Base-by-base conservation (phyloP, 2,888 invertebrate species). In the Graphium colonna region DNA sequence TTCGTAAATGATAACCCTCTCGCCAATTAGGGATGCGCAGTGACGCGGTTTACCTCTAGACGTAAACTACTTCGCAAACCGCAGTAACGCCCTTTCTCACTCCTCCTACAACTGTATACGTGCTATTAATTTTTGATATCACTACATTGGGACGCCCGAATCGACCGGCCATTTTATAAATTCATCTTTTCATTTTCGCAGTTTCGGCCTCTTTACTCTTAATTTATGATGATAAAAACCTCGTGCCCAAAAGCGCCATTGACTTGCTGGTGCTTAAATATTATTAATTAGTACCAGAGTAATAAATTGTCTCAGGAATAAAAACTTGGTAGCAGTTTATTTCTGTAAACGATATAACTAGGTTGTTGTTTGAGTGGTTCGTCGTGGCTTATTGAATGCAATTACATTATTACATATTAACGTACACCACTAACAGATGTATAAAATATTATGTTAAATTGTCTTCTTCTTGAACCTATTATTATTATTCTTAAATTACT, bases 21-120 rank as follows among this genome's bases (percentile, higher is more conserved):
- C 40, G 41, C 46, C 46, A 52, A 52, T 52, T 52, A 46, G 46
- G 52, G 46, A 41, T 51, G 45, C 45, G 46, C 33, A 52, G 46
- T 13, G 45, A 39, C 31, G 39, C 41, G 45, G 18, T 46, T 33
- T 40, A 21, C 46, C 28, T 33, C 46, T 52, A n/a, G n/a, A n/a
- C n/a, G n/a, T n/a, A n/a, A n/a, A n/a, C n/a, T n/a, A n/a, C n/a
- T n/a, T n/a, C n/a, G n/a, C n/a, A n/a, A n/a, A n/a, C n/a, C n/a
- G n/a, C n/a, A n/a, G n/a, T n/a, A n/a, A n/a, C n/a, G n/a, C n/a
- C 28, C 10, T 17, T 44, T 44, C 28, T 39, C 18, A 28, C 39
- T 9, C 26, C 15, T 16, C 16, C 12, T 7, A 44, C 44, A 38
- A n/a, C 33, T n/a, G 9, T 33, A 33, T 33, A 33, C 9, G 33